Percentiles rank a stretch among this genome's conserved stretches.
Conservation (phyloP, 2,797 vertebrate genomes). For the Gouania willdenowi region DNA sequence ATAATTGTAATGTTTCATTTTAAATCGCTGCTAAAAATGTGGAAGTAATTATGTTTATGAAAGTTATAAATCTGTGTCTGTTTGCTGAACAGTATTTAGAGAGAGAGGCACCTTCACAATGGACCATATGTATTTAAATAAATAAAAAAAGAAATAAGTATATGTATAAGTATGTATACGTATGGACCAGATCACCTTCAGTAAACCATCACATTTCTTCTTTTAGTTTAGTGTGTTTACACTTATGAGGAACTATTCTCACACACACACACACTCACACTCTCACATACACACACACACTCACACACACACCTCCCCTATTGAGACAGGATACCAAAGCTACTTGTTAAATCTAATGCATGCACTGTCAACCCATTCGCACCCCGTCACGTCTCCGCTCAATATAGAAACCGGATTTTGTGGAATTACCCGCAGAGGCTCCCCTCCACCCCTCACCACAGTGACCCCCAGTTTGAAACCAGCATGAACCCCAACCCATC, state of each 20-base stretch:
- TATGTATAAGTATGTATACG: no score
- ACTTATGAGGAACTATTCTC: conserved; percentile 14
- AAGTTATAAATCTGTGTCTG: no score
- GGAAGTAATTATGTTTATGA: no score
- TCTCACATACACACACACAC: conserved; percentile 7
- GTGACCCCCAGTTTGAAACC: conserved; percentile 47
- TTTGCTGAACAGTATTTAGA: no score
- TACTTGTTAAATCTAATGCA: conserved; percentile 83
- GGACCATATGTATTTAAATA: no score
- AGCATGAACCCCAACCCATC: conserved; percentile 10
- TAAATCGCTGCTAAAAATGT: no score
- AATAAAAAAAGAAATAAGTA: no score
- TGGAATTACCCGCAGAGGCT: conserved; percentile 75
- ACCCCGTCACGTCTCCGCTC: conserved; percentile 84
- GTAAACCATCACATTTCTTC: no score
- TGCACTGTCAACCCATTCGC: conserved; percentile 83
- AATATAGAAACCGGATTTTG: conserved; percentile 84
- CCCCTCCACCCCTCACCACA: conserved; percentile 31
- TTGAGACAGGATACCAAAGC: conserved; percentile 78
- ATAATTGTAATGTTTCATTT: no score
- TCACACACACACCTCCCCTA: conserved; percentile 44
- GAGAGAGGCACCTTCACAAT: no score
- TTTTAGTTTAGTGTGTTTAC: no score
- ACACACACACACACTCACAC: background rate
- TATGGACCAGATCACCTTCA: no score